phyloP scores from a whole-genome alignment of 2,888 invertebrate species.

The Lasioglossum figueresi region DNA sequence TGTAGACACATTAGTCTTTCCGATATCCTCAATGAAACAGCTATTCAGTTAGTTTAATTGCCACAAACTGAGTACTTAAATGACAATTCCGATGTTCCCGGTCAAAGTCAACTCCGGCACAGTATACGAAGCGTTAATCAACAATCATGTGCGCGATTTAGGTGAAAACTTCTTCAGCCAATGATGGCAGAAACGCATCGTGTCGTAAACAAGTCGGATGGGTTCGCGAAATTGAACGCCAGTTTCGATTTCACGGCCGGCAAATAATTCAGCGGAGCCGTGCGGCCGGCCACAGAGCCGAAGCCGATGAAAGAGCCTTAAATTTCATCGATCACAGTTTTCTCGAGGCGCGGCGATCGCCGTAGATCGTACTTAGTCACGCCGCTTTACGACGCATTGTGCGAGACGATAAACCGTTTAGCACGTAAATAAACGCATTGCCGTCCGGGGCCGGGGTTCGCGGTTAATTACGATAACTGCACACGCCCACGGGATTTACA shows the following conservation, averaged over 20 bases:
- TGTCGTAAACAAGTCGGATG: slow-evolving; percentile 8
- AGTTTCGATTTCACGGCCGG: slow-evolving; percentile 15
- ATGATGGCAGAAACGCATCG: not conserved
- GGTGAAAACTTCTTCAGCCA: not conserved
- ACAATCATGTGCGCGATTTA: not conserved
- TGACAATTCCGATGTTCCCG: too few species aligned
- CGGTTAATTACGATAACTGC: slow-evolving; percentile 25
- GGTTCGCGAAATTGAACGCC: slow-evolving; percentile 23
- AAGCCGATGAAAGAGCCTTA: not conserved
- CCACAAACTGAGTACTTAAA: too few species aligned
- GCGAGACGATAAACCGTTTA: slow-evolving; percentile 36
- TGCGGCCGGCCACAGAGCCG: not conserved
- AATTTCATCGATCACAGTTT: slow-evolving; percentile 18
- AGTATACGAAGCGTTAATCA: too few species aligned
- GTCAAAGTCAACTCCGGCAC: too few species aligned
- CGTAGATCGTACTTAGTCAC: slow-evolving; percentile 37
- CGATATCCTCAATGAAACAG: too few species aligned
- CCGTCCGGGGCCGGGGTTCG: not conserved
- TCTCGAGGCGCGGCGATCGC: slow-evolving; percentile 10
- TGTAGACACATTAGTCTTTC: too few species aligned
- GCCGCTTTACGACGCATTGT: slow-evolving; percentile 43
- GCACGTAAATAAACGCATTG: slow-evolving; percentile 16
- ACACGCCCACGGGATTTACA: not conserved
- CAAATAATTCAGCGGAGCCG: not conserved
- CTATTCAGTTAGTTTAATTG: too few species aligned